phyloP scores from a whole-genome alignment of 1,140 invertebrate genomes.

The Vanessa tameamea region DNA sequence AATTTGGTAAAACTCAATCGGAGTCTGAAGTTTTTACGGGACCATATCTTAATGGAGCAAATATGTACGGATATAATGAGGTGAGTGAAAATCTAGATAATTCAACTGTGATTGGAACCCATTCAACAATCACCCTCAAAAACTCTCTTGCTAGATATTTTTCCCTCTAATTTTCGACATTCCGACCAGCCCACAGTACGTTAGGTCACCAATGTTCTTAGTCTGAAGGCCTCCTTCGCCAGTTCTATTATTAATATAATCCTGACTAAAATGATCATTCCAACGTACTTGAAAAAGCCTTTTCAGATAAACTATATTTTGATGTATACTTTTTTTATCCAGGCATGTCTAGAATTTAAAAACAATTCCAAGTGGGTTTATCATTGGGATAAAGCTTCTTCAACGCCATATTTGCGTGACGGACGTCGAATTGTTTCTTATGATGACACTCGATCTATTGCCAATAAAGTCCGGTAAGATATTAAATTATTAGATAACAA shows the following conservation, averaged over 20 bases:
- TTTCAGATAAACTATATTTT: no score
- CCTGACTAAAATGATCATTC: no score
- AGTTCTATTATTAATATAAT: no score
- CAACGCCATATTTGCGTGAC: conserved; percentile 83
- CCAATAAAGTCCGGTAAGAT: conserved; percentile 82
- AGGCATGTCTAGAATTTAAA: neutral
- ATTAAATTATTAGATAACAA: no score
- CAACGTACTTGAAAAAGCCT: no score
- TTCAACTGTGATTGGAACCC: no score
- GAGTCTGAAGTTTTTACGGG: neutral
- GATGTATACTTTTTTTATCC: neutral
- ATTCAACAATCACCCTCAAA: no score
- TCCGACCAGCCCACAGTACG: no score
- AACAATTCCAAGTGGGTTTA: conserved; percentile 71
- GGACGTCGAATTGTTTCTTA: conserved; percentile 83
- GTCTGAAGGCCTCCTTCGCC: no score
- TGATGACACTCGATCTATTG: conserved; percentile 84
- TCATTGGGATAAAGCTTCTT: conserved; percentile 83
- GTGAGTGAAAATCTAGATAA: conserved; percentile 1
- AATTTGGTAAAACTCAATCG: neutral
- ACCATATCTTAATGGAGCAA: conserved; percentile 2
- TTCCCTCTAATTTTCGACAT: no score
- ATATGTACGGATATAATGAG: conserved; percentile 7
- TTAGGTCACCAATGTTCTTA: no score
- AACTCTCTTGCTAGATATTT: no score